Base-by-base conservation (phyloP, 2,113 vertebrate species). In the Festucalex cinctus region DNA sequence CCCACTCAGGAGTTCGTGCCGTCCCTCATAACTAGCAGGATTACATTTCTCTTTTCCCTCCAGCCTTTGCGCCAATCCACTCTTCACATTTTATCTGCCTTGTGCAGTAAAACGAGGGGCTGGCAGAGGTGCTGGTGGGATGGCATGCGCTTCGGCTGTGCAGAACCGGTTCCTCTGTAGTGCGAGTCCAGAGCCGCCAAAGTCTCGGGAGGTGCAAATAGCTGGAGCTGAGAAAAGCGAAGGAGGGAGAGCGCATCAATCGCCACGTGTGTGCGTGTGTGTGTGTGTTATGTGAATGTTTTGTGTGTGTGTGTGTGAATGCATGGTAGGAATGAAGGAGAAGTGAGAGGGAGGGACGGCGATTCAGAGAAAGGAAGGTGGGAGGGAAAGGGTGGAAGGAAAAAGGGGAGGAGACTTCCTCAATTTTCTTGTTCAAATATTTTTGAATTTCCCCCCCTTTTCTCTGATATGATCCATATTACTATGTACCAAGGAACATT, bases 401-500 rank as follows among this genome's bases (percentile, higher is more conserved):
- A 83, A 88, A 85, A 82, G 84, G 90, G 89, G 86, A 87, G 87
- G 82, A 82, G 78, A 85, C 77, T 81, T 81, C 80, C 77, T 74
- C 67, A 2, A 26, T 80, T 82, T 86, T 90, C 83, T 82, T 83
- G 67, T 87, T 86, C 68, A 79, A 66, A 67, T 87, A 81, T 86
- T 77, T 71, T 49, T n/a, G 14, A 71, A 75, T 66, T 69, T 35
- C n/a, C 58, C 49, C 43, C 35, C 44, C 22, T 59, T 84, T 78
- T 74, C 9, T 41, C 48, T 69, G 28, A 74, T 75, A 73, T 65
- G 60, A 85, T 76, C 58, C 59, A 54, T 51, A 51, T 65, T 32
- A 63, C 46, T 44, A 0, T 54, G 58, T 67, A 63, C 65, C 68
- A 44, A 70, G 51, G 48, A 16, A 41, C 61, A 46, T 70, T 51